Base-by-base conservation (phyloP, 2,888 invertebrate species). In the Caprella mutica region DNA sequence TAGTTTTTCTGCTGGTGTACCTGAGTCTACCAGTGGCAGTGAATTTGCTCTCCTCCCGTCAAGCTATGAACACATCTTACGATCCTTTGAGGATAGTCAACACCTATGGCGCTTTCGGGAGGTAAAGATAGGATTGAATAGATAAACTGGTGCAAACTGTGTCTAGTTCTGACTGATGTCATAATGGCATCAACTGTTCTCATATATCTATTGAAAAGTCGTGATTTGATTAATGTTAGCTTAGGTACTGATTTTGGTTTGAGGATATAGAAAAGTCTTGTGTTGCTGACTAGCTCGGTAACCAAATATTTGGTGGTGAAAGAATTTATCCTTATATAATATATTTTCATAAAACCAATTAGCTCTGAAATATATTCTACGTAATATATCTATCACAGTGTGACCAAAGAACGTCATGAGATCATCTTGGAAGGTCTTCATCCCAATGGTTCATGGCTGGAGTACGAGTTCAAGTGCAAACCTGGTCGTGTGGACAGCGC, bases 391-490 rank as follows among this genome's bases (percentile, higher is more conserved):
- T n/a, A 23, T 23, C 21, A 23, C 66, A 74, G 74, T 65, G 66
- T 74, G 2, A 74, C 73, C 0, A 73, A 72, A 62, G 69, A 70
- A 58, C 67, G 74, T 35, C 71, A 71, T 19, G 74, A 74, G 65
- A 71, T 74, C 2, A 71, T 75, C 24, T 68, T 73, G 52, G 69
- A 73, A 64, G 74, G 74, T 9, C 73, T 74, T 1, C 66, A 67
- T 58, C 65, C 64, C 55, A 53, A 58, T 12, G 68, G 72, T 3
- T 62, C 66, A 29, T 75, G 74, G 74, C 52, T 67, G 51, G 74
- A 75, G 58, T 74, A 75, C 64, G 71, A 75, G 59, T 74, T 74
- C 66, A 72, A 73, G 56, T 74, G 74, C 66, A 75, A 74, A 67
- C 74, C 74, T n/a, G 73, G 74, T 2, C 67, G 68, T 56, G 63